phyloP scores from a whole-genome alignment of 1,140 invertebrate species.

The Drosophila gunungcola region DNA sequence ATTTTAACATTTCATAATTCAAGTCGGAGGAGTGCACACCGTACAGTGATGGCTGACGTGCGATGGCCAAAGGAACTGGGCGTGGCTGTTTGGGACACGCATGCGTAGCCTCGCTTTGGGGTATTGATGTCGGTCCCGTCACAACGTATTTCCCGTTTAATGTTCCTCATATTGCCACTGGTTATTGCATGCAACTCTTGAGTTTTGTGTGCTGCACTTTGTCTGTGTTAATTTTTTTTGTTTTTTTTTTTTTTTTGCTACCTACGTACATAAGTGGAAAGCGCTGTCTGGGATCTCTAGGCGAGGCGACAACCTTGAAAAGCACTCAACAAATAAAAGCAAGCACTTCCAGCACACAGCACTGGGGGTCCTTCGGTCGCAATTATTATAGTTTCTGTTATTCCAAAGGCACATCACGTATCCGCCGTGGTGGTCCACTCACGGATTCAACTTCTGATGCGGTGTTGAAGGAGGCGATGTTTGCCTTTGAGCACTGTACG shows the following conservation, averaged over 20 bases:
- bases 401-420: conserved; percentile 45
- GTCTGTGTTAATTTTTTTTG: background rate
- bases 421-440: conserved; percentile 29
- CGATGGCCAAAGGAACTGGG: conserved; percentile 5
- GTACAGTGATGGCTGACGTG: conserved; percentile 15
- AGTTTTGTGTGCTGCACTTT: conserved; percentile 21
- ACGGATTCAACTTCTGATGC: conserved; percentile 22
- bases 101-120: conserved; percentile 56
- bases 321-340: conserved; percentile 74
- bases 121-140: conserved; percentile 12
- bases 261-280: conserved; percentile 58
- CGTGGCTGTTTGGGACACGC: conserved; percentile 45
- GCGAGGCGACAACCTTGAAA: conserved; percentile 66
- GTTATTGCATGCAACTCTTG: conserved; percentile 27
- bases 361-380: conserved; percentile 21
- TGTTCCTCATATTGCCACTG: conserved; percentile 37
- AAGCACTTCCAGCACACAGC: conserved; percentile 3
- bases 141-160: conserved; percentile 39
- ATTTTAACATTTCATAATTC: conserved; percentile 78
- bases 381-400: conserved; percentile 60
- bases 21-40: conserved; percentile 12
- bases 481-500: conserved; percentile 2
- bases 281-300: conserved; percentile 55
- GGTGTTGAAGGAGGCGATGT: background rate
- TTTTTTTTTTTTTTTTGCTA: conserved; percentile 9